phyloP scores from a whole-genome alignment of 2,888 invertebrate genomes.

The Papilio demoleus region DNA sequence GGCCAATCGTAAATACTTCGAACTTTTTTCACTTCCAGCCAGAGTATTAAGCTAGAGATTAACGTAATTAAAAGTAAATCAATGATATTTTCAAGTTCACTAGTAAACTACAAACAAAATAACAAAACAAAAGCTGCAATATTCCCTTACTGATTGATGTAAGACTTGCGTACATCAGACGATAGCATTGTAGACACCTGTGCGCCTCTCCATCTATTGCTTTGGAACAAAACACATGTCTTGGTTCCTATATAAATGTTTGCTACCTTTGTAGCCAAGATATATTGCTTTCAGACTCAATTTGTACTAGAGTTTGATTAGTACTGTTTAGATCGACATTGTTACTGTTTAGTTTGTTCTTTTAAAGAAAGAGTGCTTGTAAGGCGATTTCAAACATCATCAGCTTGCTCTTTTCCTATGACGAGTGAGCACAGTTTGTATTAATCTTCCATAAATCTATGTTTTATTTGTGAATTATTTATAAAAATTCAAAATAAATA shows the following conservation, averaged over 20 bases:
- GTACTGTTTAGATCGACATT: not conserved
- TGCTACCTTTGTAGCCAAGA: constrained; percentile 1
- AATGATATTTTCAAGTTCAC: not conserved
- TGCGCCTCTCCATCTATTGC: not conserved
- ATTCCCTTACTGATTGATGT: not conserved
- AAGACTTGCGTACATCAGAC: not conserved
- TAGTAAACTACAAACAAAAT: too few species aligned
- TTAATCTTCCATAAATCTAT: too few species aligned
- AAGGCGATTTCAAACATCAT: too few species aligned
- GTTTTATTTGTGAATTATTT: too few species aligned
- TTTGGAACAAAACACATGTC: constrained; percentile 14
- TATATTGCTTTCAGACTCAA: constrained; percentile 2
- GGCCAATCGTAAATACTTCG: constrained; percentile 26
- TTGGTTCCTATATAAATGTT: constrained; percentile 8
- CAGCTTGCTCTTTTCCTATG: too few species aligned
- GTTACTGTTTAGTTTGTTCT: not conserved
- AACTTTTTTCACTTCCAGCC: too few species aligned
- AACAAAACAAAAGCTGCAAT: too few species aligned
- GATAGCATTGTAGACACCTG: constrained; percentile 11
- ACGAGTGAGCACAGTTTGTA: too few species aligned
- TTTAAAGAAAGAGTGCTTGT: too few species aligned
- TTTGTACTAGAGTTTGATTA: constrained; percentile 9
- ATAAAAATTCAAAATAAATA: too few species aligned
- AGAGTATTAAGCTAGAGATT: too few species aligned
- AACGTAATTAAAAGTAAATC: not conserved